Base-by-base conservation (phyloP, 1,140 invertebrate species). In the Teleopsis dalmanni region DNA sequence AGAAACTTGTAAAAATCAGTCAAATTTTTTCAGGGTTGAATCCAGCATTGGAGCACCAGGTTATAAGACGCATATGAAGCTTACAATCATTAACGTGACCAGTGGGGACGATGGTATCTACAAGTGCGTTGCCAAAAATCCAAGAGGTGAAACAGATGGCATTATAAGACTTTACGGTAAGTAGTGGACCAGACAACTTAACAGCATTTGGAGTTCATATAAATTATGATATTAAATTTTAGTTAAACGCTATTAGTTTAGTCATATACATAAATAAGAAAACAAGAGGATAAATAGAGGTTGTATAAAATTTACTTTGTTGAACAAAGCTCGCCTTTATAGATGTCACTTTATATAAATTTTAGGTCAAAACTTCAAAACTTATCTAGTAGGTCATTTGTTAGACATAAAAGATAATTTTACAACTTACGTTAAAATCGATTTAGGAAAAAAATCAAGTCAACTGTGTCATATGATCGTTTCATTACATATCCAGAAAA, bases 71-170 rank as follows among this genome's bases (percentile, higher is more conserved):
- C 85, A 90, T 59, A 90, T 91, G 87, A 82, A 79, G 54, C 72
- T 91, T 11, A 83, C 83, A 11, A 87, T 91, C 51, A 73, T 77
- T 52, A 80, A 87, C 60, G 81, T 90, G 21, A 73, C 81, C 54
- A 82, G 82, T 27, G 78, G 73, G 49, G 88, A 93, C 68, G 90
- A 88, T 66, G 89, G 88, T 11, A 87, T 81, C 25, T 94, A 94
- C 72, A 92, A 91, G 66, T 95, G 91, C 67, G 67, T 71, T 42
- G 91, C 89, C 18, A 94, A 93, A 73, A 94, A 94, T 77, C 88
- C 88, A 8, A 74, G 91, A 38, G 91, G 91, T 45, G 89, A 93
- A 66, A 94, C 90, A 0, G 91, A 95, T 68, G 91, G 91, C 37
- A 85, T 84, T 25, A 94, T 95, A 60, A 78, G 87, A 60, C 72